Percentiles rank a stretch among this genome's conserved stretches.
Evolutionary conservation across 1,140 invertebrate genomes (phyloP).

Genomic region (Drosophila erecta): DNA sequence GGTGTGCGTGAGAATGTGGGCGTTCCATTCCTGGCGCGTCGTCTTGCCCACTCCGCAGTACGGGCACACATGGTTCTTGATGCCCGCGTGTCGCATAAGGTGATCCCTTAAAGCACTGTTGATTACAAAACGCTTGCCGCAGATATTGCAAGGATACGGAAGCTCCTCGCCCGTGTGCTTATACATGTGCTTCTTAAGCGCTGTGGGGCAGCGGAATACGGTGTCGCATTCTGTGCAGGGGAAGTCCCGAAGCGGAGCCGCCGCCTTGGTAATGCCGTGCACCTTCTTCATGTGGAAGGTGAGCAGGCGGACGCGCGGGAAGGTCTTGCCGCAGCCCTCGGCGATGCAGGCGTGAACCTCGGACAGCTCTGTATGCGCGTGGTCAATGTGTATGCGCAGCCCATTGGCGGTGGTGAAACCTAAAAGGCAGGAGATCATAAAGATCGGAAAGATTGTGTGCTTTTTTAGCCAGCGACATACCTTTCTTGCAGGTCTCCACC

Average conservation of each 20-base stretch:
- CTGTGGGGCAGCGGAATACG: slow-evolving; percentile 79
- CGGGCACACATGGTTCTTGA: slow-evolving; percentile 81
- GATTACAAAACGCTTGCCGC: slow-evolving; percentile 84
- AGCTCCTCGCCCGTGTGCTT: slow-evolving; percentile 86
- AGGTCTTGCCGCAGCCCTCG: slow-evolving; percentile 75
- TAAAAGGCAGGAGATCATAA: not conserved
- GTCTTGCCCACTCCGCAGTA: slow-evolving; percentile 82
- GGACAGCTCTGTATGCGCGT: slow-evolving; percentile 73
- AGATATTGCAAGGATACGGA: slow-evolving; percentile 86
- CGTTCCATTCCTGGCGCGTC: slow-evolving; percentile 79
- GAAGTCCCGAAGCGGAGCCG: slow-evolving; percentile 67
- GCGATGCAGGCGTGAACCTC: slow-evolving; percentile 70
- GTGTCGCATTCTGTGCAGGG: slow-evolving; percentile 79
- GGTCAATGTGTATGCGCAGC: slow-evolving; percentile 77
- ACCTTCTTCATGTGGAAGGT: slow-evolving; percentile 81
- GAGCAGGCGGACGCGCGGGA: slow-evolving; percentile 72
- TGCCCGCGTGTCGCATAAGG: slow-evolving; percentile 79
- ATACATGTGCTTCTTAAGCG: slow-evolving; percentile 86
- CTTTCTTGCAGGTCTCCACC: slow-evolving; percentile 73
- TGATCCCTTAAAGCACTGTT: slow-evolving; percentile 78
- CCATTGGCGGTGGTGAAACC: slow-evolving; percentile 80
- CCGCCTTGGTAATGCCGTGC: slow-evolving; percentile 74
- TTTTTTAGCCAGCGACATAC: not conserved
- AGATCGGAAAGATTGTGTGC: not conserved
- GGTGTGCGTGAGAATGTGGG: slow-evolving; percentile 79